A percentile compares a stretch with the other conserved stretches of the same genome.
phyloP scores from a whole-genome alignment of 35 echinoderm and acorn worm species.

The Lytechinus variegatus region DNA sequence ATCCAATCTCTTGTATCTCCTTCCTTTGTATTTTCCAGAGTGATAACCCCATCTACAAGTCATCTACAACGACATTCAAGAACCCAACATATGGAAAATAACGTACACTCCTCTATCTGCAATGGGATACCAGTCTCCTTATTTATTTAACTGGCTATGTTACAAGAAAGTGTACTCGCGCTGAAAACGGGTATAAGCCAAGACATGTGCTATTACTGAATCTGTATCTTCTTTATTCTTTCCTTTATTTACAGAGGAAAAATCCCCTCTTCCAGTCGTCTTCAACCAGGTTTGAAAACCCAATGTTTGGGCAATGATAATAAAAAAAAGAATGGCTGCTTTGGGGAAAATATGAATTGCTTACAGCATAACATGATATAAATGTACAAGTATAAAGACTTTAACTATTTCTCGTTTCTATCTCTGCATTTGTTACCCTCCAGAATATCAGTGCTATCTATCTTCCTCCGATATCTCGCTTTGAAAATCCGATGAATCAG shows the following conservation, averaged over 20 bases:
- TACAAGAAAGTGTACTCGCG: neutral
- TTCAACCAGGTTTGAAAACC: neutral
- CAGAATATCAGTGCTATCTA: neutral
- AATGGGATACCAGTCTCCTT: slow-evolving; percentile 1
- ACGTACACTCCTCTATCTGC: neutral
- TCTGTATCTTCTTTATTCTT: neutral
- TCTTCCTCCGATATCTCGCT: neutral
- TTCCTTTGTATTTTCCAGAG: slow-evolving; percentile 57
- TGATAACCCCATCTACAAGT: slow-evolving; percentile 85
- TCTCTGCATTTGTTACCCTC: neutral
- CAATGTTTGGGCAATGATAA: neutral
- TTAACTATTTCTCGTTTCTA: neutral
- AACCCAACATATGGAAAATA: slow-evolving; percentile 80
- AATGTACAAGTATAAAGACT: neutral
- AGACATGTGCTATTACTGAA: neutral
- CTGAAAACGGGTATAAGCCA: neutral
- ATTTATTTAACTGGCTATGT: neutral
- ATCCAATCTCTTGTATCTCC: neutral
- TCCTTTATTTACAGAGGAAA: neutral
- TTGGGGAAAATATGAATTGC: neutral
- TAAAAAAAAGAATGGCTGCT: neutral
- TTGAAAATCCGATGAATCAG: neutral
- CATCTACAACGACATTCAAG: slow-evolving; percentile 81
- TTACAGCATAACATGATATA: neutral
- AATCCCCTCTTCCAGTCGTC: neutral